phyloP scores from a whole-genome alignment of 2,888 invertebrate species.

The Ennomos fuscantarius region DNA sequence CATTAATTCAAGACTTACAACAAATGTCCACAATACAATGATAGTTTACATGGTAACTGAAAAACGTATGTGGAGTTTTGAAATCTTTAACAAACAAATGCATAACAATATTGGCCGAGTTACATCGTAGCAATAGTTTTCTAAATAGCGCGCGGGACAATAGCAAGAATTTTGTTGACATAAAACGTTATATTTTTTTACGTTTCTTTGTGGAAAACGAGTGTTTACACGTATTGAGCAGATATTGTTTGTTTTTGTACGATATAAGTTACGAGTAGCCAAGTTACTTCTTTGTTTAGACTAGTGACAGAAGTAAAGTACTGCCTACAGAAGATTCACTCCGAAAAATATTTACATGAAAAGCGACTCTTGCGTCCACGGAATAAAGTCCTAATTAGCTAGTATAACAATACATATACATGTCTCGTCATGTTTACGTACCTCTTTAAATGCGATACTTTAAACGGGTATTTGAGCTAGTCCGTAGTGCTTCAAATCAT shows the following conservation, averaged over 20 bases:
- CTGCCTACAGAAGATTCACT: too few species aligned
- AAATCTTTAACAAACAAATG: constrained; percentile 67
- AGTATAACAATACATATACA: too few species aligned
- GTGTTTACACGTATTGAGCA: constrained; percentile 16
- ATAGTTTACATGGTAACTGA: constrained; percentile 78
- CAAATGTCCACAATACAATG: constrained; percentile 73
- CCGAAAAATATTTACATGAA: too few species aligned
- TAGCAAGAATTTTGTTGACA: constrained; percentile 62
- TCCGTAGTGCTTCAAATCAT: too few species aligned
- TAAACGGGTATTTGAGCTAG: too few species aligned
- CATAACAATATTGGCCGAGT: constrained; percentile 54
- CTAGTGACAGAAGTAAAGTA: too few species aligned
- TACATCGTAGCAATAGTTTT: constrained; percentile 64
- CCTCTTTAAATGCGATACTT: too few species aligned
- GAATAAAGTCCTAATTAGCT: too few species aligned
- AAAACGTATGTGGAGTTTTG: constrained; percentile 64
- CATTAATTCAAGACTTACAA: constrained; percentile 59
- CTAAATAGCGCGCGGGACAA: constrained; percentile 63
- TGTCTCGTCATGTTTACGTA: too few species aligned
- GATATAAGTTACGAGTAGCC: too few species aligned
- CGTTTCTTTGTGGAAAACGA: constrained; percentile 25
- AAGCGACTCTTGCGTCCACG: too few species aligned
- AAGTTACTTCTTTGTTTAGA: too few species aligned
- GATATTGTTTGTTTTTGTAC: constrained; percentile 12
- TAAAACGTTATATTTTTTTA: constrained; percentile 21